These are phyloP conservation scores for Petrocephalus sullivani DNA, from an alignment of 2,797 vertebrate species.

Conservation along the genomic window DNA sequence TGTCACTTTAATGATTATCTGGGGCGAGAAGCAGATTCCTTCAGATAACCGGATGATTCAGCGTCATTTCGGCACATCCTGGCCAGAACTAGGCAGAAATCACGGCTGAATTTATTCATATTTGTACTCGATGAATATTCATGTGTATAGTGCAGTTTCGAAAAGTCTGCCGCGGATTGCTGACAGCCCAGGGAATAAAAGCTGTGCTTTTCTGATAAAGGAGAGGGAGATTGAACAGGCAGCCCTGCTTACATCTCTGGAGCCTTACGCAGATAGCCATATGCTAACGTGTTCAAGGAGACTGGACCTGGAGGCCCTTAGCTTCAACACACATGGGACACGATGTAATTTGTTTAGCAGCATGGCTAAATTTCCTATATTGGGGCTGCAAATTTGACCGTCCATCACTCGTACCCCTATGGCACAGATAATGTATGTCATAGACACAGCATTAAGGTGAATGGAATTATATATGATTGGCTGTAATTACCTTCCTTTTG, in stretches of 20 bases:
- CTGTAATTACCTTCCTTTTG: neutral
- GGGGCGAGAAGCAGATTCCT: constrained; percentile 24
- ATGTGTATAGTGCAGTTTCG: constrained; percentile 34
- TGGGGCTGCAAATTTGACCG: neutral
- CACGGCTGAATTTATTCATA: constrained; percentile 36
- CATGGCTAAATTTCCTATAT: neutral
- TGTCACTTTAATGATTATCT: constrained; percentile 1
- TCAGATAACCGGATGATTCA: constrained; percentile 48
- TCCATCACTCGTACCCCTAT: neutral
- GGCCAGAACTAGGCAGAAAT: constrained; percentile 30
- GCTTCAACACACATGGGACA: neutral
- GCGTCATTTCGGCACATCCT: constrained; percentile 38
- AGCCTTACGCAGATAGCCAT: neutral
- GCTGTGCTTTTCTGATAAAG: constrained; percentile 34
- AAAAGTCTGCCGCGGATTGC: constrained; percentile 45
- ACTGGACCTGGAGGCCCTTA: neutral
- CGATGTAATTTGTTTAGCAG: neutral
- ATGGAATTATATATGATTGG: neutral
- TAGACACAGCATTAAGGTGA: neutral
- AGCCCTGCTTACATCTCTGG: constrained; percentile 50
- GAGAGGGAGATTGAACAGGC: constrained; percentile 30
- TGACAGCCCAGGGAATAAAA: constrained; percentile 43
- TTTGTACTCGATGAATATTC: constrained; percentile 50
- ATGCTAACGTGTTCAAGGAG: neutral
- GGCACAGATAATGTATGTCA: neutral